Percentiles rank a stretch among this genome's conserved stretches.
phyloP scores from a whole-genome alignment of 2,113 vertebrate species.

The Halichoeres trimaculatus region DNA sequence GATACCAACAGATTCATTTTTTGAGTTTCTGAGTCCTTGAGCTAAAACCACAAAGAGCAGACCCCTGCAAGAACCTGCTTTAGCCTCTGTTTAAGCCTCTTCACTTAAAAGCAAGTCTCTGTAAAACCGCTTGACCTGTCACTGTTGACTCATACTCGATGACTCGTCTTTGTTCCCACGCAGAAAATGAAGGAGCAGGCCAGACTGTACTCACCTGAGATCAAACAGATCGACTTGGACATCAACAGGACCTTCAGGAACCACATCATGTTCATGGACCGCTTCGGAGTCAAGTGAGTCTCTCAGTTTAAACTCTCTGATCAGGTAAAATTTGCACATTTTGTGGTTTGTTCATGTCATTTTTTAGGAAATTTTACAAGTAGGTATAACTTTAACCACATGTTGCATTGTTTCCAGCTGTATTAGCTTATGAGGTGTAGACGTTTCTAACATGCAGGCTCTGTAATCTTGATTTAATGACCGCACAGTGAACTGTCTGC shows the following conservation, averaged over 20 bases:
- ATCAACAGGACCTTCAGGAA: constrained; percentile 93
- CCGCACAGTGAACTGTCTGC: constrained; percentile 1
- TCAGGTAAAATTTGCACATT: no score
- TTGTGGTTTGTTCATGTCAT: no score
- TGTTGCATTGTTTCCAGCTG: no score
- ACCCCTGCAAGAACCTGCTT: not conserved
- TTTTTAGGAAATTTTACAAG: no score
- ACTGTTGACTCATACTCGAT: not conserved
- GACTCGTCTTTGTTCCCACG: constrained; percentile 7
- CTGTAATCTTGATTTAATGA: not conserved
- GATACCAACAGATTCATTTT: no score
- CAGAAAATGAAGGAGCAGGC: constrained; percentile 93
- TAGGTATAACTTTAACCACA: no score
- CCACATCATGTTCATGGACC: constrained; percentile 94
- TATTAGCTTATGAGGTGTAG: no score
- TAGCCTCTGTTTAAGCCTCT: not conserved
- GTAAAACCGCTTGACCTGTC: not conserved
- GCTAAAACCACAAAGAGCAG: no score
- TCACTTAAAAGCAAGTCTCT: not conserved
- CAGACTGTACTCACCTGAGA: constrained; percentile 85
- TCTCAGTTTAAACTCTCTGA: not conserved
- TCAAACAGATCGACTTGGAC: constrained; percentile 94
- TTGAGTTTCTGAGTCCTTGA: no score
- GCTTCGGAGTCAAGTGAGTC: constrained; percentile 92
- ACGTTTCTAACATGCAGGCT: no score